phyloP scores from a whole-genome alignment of 2,888 invertebrate genomes.

The Ctenicera cuprea region DNA sequence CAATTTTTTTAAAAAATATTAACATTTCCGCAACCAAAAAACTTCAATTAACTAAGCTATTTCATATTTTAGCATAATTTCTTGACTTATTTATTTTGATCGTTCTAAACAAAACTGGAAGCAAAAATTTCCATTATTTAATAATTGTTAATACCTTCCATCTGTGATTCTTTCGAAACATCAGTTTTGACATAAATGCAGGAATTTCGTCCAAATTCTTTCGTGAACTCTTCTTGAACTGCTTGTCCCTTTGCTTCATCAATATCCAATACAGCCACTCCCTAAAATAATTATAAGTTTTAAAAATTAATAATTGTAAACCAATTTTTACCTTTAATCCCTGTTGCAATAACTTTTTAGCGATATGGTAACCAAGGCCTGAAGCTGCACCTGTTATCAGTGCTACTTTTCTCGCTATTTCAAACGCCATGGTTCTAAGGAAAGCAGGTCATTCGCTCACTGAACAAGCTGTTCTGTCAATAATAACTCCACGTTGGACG shows the following conservation, averaged over 20 bases:
- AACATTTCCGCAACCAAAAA: too few relatives aligned
- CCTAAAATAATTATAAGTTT: constrained; percentile 43
- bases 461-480: neutral
- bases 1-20: neutral
- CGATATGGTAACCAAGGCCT: constrained; percentile 8
- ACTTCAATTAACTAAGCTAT: too few relatives aligned
- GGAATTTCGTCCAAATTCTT: constrained; percentile 42
- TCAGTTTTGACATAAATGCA: constrained; percentile 54
- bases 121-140: too few relatives aligned
- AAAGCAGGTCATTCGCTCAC: too few relatives aligned
- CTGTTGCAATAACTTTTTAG: constrained; percentile 52
- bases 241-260: constrained; percentile 24
- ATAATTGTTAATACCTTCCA: constrained; percentile 49
- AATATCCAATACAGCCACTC: constrained; percentile 52
- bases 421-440: neutral
- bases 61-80: too few relatives aligned
- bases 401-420: constrained; percentile 3
- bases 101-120: too few relatives aligned
- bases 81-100: too few relatives aligned
- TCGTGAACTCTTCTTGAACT: constrained; percentile 18
- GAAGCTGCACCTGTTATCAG: neutral
- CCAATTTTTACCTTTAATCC: constrained; percentile 52
- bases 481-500: too few relatives aligned
- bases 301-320: neutral
- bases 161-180: constrained; percentile 45